Percentiles rank a stretch among this genome's conserved stretches.
Evolutionary conservation across 2,888 invertebrate species (phyloP).

Genomic region (Kuschelorhynchus macadamiae): DNA sequence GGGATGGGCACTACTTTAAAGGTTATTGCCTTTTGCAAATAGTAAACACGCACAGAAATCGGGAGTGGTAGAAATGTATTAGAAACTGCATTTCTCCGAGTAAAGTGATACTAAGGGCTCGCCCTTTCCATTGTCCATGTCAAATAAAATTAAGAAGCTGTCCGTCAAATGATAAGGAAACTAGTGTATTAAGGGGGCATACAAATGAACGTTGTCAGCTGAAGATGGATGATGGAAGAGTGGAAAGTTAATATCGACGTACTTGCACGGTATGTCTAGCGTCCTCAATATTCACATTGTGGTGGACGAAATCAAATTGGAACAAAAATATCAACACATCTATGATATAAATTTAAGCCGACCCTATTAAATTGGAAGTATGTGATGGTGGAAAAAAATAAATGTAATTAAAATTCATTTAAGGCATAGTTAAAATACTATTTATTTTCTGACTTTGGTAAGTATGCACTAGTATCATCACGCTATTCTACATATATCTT

Average conservation of each 20-base stretch:
- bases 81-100: slow-evolving; percentile 41
- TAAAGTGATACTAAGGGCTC: slow-evolving; percentile 42
- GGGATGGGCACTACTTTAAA: slow-evolving; percentile 35
- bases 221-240: slow-evolving; percentile 2
- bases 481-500: too few relatives aligned
- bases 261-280: too few relatives aligned
- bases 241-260: too few relatives aligned
- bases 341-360: too few relatives aligned
- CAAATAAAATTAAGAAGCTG: slow-evolving; percentile 39
- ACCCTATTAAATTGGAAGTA: neutral
- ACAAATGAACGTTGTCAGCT: slow-evolving; percentile 5
- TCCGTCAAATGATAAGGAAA: slow-evolving; percentile 21
- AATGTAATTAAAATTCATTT: too few relatives aligned
- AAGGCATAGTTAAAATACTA: too few relatives aligned
- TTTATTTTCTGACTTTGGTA: too few relatives aligned
- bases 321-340: too few relatives aligned
- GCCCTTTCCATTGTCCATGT: slow-evolving; percentile 21
- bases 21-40: slow-evolving; percentile 44
- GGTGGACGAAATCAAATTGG: too few relatives aligned
- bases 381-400: neutral
- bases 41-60: slow-evolving; percentile 28
- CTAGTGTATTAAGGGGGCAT: slow-evolving; percentile 15
- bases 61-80: slow-evolving; percentile 33
- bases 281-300: too few relatives aligned
- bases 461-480: too few relatives aligned